These are phyloP conservation scores for Oligia latruncula DNA, from an alignment of 2,888 invertebrate species.

Conservation along the genomic window DNA sequence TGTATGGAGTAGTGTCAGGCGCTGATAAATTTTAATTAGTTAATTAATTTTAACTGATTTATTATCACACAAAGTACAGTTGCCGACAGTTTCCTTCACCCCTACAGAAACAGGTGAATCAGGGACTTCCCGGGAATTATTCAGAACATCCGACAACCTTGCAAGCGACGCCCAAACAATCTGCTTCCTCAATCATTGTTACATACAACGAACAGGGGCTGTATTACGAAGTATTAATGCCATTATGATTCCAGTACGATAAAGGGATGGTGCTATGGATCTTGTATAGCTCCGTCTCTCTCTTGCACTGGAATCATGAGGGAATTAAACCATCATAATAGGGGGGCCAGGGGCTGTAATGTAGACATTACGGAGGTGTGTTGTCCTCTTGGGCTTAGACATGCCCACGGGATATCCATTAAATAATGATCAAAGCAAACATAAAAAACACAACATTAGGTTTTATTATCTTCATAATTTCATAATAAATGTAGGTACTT, in stretches of 20 bases:
- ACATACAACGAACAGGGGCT: background rate
- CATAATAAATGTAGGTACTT: background rate
- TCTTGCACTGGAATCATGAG: background rate
- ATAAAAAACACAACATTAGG: conserved; percentile 1
- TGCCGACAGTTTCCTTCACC: background rate
- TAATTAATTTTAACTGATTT: too few species aligned
- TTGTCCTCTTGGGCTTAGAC: background rate
- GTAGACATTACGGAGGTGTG: conserved; percentile 10
- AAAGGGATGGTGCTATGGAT: background rate
- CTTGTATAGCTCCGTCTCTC: background rate
- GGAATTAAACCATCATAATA: background rate
- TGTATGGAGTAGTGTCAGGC: too few species aligned
- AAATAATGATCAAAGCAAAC: conserved; percentile 10
- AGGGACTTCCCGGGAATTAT: conserved; percentile 26
- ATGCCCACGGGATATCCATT: background rate
- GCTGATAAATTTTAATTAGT: too few species aligned
- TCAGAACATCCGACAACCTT: conserved; percentile 20
- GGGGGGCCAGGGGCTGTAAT: background rate
- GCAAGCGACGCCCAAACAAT: conserved; percentile 34
- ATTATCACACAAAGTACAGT: background rate
- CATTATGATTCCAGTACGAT: background rate
- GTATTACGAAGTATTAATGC: background rate
- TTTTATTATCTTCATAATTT: conserved; percentile 8
- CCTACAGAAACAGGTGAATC: conserved; percentile 4
- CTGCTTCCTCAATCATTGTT: conserved; percentile 37